Conservation (phyloP, 2,113 vertebrate genomes). For the Mystacornis crossleyi region DNA sequence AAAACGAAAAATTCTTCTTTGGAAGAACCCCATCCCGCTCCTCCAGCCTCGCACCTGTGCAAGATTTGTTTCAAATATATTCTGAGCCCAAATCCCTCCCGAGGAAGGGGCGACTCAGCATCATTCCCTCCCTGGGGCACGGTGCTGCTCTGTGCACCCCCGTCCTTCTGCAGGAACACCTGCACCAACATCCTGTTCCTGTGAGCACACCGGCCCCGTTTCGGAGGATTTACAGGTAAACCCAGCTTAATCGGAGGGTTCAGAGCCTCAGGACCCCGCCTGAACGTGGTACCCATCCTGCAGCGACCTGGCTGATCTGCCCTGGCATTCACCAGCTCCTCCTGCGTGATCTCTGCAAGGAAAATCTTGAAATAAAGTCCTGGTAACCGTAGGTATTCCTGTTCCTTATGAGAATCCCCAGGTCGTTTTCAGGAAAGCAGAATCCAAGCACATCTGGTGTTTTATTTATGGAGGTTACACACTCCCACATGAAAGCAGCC, state of each 20-base stretch:
- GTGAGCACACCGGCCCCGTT: rapidly evolving
- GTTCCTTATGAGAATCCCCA: not conserved
- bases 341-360: not conserved
- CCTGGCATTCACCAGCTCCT: not conserved
- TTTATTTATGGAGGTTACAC: constrained; percentile 6
- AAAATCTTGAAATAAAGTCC: not conserved
- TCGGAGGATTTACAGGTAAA: not conserved
- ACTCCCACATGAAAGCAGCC: constrained; percentile 23
- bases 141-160: rapidly evolving
- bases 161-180: not conserved
- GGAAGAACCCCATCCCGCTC: not conserved
- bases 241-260: not conserved
- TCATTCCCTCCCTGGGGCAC: not conserved
- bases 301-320: too few species aligned
- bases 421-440: not conserved
- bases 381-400: not conserved
- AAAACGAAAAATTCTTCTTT: not conserved
- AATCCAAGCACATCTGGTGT: constrained; percentile 21
- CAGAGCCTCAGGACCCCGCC: not conserved
- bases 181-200: not conserved
- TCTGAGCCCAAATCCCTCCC: not conserved
- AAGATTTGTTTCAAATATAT: not conserved
- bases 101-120: not conserved
- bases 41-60: not conserved
- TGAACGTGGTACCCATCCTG: not conserved